phyloP scores from a whole-genome alignment of 2,888 invertebrate species.

The Hemaris fuciformis region DNA sequence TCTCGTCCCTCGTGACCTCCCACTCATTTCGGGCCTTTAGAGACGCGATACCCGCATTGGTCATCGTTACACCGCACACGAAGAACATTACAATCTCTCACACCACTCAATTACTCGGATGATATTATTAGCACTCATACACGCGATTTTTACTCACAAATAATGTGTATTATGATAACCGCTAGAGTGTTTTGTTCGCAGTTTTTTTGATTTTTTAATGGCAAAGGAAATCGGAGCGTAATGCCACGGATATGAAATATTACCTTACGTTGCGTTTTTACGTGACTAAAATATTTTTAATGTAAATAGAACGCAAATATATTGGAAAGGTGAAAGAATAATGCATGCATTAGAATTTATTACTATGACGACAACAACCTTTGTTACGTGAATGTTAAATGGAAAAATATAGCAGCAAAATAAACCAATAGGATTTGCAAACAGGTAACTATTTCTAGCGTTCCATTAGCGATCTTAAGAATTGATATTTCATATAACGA shows the following conservation, averaged over 20 bases:
- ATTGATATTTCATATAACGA: no score
- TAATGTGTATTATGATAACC: constrained; percentile 13
- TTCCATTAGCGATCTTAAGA: no score
- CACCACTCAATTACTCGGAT: constrained; percentile 49
- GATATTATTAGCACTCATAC: constrained; percentile 56
- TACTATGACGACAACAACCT: no score
- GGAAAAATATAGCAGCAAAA: no score
- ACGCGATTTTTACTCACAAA: constrained; percentile 42
- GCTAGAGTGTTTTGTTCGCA: neutral
- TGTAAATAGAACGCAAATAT: neutral
- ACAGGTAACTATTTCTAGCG: no score
- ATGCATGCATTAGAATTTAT: no score
- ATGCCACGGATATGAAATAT: neutral
- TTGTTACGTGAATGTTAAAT: no score
- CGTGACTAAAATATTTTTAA: neutral
- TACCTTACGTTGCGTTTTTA: neutral
- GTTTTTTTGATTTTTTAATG: neutral
- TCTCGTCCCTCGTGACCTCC: neutral
- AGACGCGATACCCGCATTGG: neutral
- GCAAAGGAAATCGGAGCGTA: neutral
- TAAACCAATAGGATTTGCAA: no score
- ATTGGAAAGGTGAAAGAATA: no score
- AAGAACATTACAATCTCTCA: constrained; percentile 35
- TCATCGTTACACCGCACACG: constrained; percentile 32
- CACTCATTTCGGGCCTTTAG: neutral